These are phyloP conservation scores for Drosophila varians DNA, from an alignment of 1,140 invertebrate species.

Conservation along the genomic window DNA sequence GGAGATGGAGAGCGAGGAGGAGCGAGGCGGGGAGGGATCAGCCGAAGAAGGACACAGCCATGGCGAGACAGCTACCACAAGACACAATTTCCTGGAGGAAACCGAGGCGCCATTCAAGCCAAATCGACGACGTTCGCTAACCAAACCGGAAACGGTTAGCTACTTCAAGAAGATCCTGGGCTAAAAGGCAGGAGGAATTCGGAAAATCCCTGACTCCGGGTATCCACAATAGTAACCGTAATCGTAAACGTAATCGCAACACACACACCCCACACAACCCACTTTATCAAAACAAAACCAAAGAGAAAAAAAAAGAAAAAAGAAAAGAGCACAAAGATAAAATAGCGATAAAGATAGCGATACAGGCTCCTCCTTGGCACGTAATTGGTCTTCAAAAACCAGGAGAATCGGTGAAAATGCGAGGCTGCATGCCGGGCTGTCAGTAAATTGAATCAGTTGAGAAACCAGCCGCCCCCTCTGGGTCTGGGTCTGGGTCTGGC, in stretches of 20 bases:
- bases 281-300: constrained; percentile 51
- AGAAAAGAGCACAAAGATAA: not conserved
- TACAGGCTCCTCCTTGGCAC: constrained; percentile 17
- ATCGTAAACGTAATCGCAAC: constrained; percentile 45
- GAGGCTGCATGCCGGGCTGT: constrained; percentile 10
- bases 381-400: constrained; percentile 69
- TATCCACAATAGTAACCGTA: constrained; percentile 42
- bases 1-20: not conserved
- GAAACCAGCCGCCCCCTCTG: not conserved
- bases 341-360: constrained; percentile 1
- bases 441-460: constrained; percentile 60
- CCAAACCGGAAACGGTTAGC: constrained; percentile 82
- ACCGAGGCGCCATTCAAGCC: constrained; percentile 81
- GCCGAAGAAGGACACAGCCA: constrained; percentile 1
- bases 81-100: constrained; percentile 79
- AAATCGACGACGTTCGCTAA: constrained; percentile 81
- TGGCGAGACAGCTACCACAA: constrained; percentile 43
- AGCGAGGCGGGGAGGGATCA: not conserved
- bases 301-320: constrained; percentile 9
- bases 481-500: not conserved
- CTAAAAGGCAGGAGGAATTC: constrained; percentile 28
- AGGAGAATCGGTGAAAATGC: constrained; percentile 30
- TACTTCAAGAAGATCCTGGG: constrained; percentile 83
- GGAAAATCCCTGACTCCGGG: constrained; percentile 2
- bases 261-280: constrained; percentile 13